phyloP scores from a whole-genome alignment of 2,113 vertebrate species.

The Brachyhypopomus occidentalis region DNA sequence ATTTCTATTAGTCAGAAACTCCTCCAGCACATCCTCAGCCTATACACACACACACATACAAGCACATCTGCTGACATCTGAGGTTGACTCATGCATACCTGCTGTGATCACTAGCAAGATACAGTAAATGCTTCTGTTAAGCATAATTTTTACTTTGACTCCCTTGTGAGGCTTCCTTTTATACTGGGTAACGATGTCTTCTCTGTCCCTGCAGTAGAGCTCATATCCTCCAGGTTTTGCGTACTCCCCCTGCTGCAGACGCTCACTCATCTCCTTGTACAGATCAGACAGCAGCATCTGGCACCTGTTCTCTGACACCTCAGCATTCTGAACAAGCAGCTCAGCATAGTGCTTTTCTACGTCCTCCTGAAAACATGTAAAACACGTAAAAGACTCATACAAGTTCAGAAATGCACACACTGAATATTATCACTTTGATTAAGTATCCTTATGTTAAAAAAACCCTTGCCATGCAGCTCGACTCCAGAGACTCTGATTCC shows the following conservation, averaged over 20 bases:
- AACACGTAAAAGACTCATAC: background rate
- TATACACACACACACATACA: conserved; percentile 19
- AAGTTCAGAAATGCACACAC: background rate
- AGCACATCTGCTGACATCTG: background rate
- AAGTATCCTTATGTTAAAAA: too few species aligned
- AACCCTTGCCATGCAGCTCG: too few species aligned
- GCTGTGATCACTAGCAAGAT: background rate
- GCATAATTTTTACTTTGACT: conserved; percentile 52
- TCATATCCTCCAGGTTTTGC: conserved; percentile 58
- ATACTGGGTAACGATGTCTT: conserved; percentile 48
- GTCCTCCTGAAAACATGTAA: conserved; percentile 37
- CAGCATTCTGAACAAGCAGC: conserved; percentile 49
- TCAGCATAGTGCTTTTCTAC: conserved; percentile 34
- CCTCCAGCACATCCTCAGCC: conserved; percentile 48
- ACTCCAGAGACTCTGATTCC: background rate
- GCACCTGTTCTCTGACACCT: conserved; percentile 49
- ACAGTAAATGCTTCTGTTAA: background rate
- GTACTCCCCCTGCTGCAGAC: conserved; percentile 46
- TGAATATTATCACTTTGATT: too few species aligned
- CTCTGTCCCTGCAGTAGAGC: conserved; percentile 47
- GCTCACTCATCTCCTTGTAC: conserved; percentile 29
- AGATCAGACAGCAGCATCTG: conserved; percentile 48
- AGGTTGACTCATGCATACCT: background rate
- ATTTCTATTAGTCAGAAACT: conserved; percentile 35
- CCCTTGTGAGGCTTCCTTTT: conserved; percentile 54